Percentiles rank a stretch among this genome's conserved stretches.
Conservation (phyloP, 2,888 invertebrate species). For the Platypus cylindrus region DNA sequence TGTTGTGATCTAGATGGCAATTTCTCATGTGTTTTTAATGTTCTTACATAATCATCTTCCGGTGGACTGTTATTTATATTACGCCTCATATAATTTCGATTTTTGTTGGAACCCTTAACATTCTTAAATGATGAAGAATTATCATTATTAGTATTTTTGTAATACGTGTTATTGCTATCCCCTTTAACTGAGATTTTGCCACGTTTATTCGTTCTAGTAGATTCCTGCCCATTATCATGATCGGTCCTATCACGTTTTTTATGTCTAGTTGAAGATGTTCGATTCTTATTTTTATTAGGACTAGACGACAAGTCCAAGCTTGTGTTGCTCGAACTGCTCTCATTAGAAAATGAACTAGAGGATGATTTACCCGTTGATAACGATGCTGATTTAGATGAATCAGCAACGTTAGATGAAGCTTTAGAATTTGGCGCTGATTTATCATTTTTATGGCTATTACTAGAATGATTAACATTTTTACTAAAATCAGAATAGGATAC, state of each 20-base stretch:
- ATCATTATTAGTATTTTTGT: slow-evolving; percentile 14
- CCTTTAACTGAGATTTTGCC: slow-evolving; percentile 5
- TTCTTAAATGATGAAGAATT: slow-evolving; percentile 38
- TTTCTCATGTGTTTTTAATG: no score
- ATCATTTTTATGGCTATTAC: slow-evolving; percentile 6
- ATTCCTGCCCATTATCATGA: slow-evolving; percentile 20
- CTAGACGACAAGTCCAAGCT: slow-evolving; percentile 27
- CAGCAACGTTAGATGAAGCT: neutral
- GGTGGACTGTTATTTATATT: slow-evolving; percentile 44
- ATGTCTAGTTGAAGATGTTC: slow-evolving; percentile 18
- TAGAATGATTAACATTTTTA: slow-evolving; percentile 13
- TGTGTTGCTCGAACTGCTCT: slow-evolving; percentile 14
- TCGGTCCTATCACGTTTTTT: neutral
- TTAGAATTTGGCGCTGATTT: slow-evolving; percentile 13
- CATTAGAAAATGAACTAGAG: slow-evolving; percentile 20
- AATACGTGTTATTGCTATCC: neutral
- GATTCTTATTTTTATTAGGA: slow-evolving; percentile 31
- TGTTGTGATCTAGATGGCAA: no score
- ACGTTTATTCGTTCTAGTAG: slow-evolving; percentile 7
- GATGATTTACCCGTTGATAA: neutral
- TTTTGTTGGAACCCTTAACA: slow-evolving; percentile 43
- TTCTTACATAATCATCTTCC: slow-evolving; percentile 37
- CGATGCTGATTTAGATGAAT: no score
- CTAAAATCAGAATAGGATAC: slow-evolving; percentile 5
- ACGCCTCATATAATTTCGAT: slow-evolving; percentile 52